These are phyloP conservation scores for Donacobius atricapilla DNA, from an alignment of 2,113 vertebrate species.

Conservation along the genomic window DNA sequence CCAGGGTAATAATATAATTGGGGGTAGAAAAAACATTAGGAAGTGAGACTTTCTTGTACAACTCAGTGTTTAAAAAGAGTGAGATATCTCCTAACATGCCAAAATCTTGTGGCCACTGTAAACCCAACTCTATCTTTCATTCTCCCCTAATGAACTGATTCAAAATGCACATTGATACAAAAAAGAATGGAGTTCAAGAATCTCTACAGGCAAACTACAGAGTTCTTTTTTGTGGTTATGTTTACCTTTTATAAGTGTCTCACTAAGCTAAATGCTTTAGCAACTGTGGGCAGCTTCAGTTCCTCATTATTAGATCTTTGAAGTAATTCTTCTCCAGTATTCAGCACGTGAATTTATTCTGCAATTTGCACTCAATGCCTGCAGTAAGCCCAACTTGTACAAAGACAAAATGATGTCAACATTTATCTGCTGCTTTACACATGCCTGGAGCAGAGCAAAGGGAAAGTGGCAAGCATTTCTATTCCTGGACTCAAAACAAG, in stretches of 20 bases:
- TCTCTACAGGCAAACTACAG: not conserved
- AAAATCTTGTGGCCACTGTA: not conserved
- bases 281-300: not conserved
- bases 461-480: conserved; percentile 9
- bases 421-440: conserved; percentile 39
- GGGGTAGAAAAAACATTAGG: not conserved
- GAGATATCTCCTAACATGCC: not conserved
- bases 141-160: not conserved
- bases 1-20: not conserved
- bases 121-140: not conserved
- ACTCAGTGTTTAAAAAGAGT: not conserved
- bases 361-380: not conserved
- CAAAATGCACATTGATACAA: not conserved
- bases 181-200: not conserved
- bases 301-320: conserved; percentile 20
- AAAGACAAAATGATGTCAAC: conserved; percentile 31
- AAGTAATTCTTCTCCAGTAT: conserved; percentile 9
- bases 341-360: conserved; percentile 26
- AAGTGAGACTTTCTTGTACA: not conserved
- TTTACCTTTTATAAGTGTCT: not conserved
- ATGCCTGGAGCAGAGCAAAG: conserved; percentile 5
- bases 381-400: not conserved
- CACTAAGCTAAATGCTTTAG: not conserved
- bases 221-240: not conserved
- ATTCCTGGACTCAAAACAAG: conserved; percentile 16